These are phyloP conservation scores for Drosophila lacicola DNA, from an alignment of 2,888 invertebrate species.

Conservation along the genomic window DNA sequence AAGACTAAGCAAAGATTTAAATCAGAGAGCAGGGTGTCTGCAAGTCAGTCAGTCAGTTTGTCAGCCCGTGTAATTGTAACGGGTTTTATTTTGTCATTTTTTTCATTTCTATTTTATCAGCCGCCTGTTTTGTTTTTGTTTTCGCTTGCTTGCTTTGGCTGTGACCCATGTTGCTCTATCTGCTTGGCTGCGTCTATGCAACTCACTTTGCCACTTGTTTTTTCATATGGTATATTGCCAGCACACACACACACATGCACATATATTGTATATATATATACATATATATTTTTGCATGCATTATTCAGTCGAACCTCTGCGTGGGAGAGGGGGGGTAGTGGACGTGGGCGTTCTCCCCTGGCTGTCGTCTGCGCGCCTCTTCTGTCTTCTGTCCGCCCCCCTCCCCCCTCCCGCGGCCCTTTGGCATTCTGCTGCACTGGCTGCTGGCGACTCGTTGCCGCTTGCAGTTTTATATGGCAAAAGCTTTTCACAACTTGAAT, in stretches of 20 bases:
- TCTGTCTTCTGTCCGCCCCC: constrained; percentile 57
- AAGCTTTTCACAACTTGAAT: constrained; percentile 66
- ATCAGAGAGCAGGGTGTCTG: too few relatives aligned
- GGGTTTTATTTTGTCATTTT: constrained; percentile 9
- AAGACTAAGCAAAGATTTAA: too few relatives aligned
- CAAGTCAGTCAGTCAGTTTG: too few relatives aligned
- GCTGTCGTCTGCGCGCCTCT: constrained; percentile 57
- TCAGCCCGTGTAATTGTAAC: not conserved
- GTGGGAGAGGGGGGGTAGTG: constrained; percentile 25
- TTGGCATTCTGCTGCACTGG: constrained; percentile 41
- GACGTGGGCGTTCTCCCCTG: constrained; percentile 34
- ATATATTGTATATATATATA: constrained; percentile 13
- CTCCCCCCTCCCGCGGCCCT: constrained; percentile 36
- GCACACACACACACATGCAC: not conserved
- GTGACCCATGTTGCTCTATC: constrained; percentile 75
- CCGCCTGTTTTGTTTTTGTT: constrained; percentile 18
- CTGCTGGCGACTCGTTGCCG: constrained; percentile 66
- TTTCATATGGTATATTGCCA: constrained; percentile 18
- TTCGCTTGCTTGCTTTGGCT: constrained; percentile 46
- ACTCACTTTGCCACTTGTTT: constrained; percentile 77
- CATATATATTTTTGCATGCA: constrained; percentile 55
- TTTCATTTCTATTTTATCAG: constrained; percentile 10
- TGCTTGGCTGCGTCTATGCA: constrained; percentile 75
- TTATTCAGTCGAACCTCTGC: constrained; percentile 61
- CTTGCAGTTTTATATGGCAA: constrained; percentile 48